Base-by-base conservation (phyloP, 2,888 invertebrate genomes). In the Onthophagus sagittarius region DNA sequence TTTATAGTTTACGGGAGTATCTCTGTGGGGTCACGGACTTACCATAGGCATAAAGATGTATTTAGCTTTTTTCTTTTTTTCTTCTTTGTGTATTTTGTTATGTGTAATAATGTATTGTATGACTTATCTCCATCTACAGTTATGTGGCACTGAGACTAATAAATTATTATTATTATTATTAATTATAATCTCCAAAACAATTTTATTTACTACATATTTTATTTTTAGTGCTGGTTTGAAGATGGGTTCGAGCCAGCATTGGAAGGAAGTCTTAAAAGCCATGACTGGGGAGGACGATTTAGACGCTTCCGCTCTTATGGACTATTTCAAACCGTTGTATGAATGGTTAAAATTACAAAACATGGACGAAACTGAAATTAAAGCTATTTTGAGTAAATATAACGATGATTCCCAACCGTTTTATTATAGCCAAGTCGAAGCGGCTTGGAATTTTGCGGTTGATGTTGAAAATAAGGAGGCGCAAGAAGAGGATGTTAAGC, bases 271-370 rank as follows among this genome's bases (percentile, higher is more conserved):
- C 0, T 86, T 92, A 84, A 84, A 89, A 78, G 82, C 84, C 13
- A 83, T 91, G 65, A 90, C 90, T 0, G 90, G 89, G 11, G 82
- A 85, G 76, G 82, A 86, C 82, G 80, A 86, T 76, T 86, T 90
- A 85, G 86, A 87, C 75, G 88, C 88, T 9, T 80, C 83, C 11
- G 87, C 89, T 3, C 80, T 90, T 1, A 74, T 89, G 67, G 88
- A 89, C 77, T 90, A 89, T 79, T 90, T 90, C 79, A 81, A 85
- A 67, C 90, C 90, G 0, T 80, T 90, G n/a, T 81, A 85, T 65
- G 83, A 87, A 63, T 90, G 87, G 86, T 82, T 90, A 3, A 79
- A 13, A 11, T 65, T 72, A 4, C 15, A 71, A 31, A 74, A 72
- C 23, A 14, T 2, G 23, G 3, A 23, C 3, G 74, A 74, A 62